Base-by-base conservation (phyloP, 2,113 vertebrate species). In the Carassius carassius region DNA sequence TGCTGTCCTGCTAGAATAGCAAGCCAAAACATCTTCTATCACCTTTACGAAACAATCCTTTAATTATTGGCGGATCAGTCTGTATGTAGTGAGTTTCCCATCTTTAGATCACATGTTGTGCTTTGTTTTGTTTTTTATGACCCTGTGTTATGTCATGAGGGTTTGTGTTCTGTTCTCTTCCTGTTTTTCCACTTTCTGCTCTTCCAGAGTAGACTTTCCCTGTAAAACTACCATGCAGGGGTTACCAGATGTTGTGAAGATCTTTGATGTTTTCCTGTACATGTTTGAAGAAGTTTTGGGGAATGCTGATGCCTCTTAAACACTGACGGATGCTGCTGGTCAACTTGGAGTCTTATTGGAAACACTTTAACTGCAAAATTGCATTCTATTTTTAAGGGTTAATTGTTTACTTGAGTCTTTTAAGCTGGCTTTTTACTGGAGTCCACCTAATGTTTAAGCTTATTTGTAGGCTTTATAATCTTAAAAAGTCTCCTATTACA, bases 201-300 rank as follows among this genome's bases (percentile, higher is more conserved):
- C n/a, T 44, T 63, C 21, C 3, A 29, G 29, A 44, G 19, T 21
- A 14, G n/a, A 56, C 2, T 47, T 49, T 63, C 21, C 47, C n/a
- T 1, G 4, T 70, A 81, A 83, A 84, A 67, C 58, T 21, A 44
- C 51, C 2, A 0, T 8, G 29, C 25, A 23, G 9, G n/a, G 29
- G 25, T 4, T 21, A 81, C 16, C 82, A 77, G 82, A 81, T 84
- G 49, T 76, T 62, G 35, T 23, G 35, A 56, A 80, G 41, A 10
- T 47, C 41, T 60, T 82, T 58, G 25, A 70, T 25, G 41, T 74
- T 54, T 51, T 16, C 10, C 0, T 41, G 17, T 7, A 16, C 37
- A 12, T 67, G 47, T 70, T 35, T 81, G 5, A 77, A 72, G 51
- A 83, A 63, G 67, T 54, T 29, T 73, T n/a, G 11, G 16, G 56